Base-by-base conservation (phyloP, 2,797 vertebrate genomes). In the Eulemur coronatus region DNA sequence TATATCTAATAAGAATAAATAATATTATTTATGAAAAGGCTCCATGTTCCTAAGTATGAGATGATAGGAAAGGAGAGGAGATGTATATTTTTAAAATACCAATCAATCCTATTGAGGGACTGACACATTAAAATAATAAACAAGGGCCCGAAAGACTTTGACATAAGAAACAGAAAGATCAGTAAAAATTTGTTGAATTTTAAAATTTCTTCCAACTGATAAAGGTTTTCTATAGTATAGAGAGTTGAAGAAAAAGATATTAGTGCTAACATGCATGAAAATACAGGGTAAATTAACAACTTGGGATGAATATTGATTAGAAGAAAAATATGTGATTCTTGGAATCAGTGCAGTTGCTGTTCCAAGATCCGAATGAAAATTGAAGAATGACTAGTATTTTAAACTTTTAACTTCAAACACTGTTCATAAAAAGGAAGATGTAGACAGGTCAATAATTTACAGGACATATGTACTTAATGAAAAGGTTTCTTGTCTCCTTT, bases 371-470 rank as follows among this genome's bases (percentile, higher is more conserved):
- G 13, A 96, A 82, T 92, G 72, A 94, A 97, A 89, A 92, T 85
- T 96, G 81, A 97, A 46, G 65, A 91, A 86, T 89, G 63, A 85
- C 46, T 91, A 81, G 59, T 78, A 73, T 90, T 95, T 97, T 80
- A 88, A 78, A 63, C 87, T 84, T 93, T 86, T 80, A 76, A 59
- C 38, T 96, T 91, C 87, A 95, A 95, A 96, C 55, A 57, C 33
- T 97, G 18, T 82, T 95, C 84, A 95, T 95, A 81, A 95, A 93
- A 86, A 88, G n/a, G 48, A 86, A 95, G 81, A 82, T 79, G 59
- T 46, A 88, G 73, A 95, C 41, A 94, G 69, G 85, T 91, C 73
- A 90, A 59, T 97, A 95, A 96, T 87, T 97, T 95, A 96, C 28
- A 86, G 86, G 78, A 95, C 85, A 94, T 91, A 78, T 55, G 41